phyloP scores from a whole-genome alignment of 2,797 vertebrate species.

The Sebastes trivittatus region DNA sequence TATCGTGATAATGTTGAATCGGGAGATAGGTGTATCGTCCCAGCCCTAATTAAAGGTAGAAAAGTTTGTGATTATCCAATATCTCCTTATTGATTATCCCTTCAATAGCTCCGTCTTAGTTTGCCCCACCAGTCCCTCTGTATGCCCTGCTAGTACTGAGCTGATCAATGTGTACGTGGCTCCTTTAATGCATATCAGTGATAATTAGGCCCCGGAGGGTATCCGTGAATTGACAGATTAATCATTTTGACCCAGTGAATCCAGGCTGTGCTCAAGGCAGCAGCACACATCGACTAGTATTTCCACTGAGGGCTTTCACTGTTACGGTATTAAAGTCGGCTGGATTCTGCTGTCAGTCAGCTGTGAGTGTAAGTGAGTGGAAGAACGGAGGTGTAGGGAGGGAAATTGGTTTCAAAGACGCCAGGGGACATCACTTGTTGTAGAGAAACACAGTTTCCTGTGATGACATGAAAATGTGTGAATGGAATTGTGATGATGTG shows the following conservation, averaged over 20 bases:
- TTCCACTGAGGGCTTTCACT: constrained; percentile 48
- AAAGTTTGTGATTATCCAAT: constrained; percentile 3
- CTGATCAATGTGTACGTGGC: constrained; percentile 55
- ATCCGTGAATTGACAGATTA: constrained; percentile 58
- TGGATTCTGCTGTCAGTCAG: constrained; percentile 38
- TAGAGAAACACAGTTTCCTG: neutral
- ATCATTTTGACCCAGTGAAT: constrained; percentile 63
- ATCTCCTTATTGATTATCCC: constrained; percentile 32
- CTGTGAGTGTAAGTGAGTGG: neutral
- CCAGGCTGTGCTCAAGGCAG: constrained; percentile 39
- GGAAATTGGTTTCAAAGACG: neutral
- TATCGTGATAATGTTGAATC: too few species aligned
- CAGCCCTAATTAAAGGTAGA: neutral
- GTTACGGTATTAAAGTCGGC: constrained; percentile 39
- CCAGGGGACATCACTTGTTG: neutral
- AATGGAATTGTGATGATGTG: neutral
- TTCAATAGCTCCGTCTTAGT: constrained; percentile 5
- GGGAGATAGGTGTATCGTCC: too few species aligned
- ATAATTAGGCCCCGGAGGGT: constrained; percentile 62
- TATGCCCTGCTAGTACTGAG: neutral
- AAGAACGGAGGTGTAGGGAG: neutral
- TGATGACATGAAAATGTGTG: neutral
- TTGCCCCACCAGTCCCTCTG: neutral
- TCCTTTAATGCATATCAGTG: constrained; percentile 39
- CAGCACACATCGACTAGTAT: constrained; percentile 33